Conservation (phyloP, 2,113 vertebrate genomes). For the Proterorhinus semilunaris region DNA sequence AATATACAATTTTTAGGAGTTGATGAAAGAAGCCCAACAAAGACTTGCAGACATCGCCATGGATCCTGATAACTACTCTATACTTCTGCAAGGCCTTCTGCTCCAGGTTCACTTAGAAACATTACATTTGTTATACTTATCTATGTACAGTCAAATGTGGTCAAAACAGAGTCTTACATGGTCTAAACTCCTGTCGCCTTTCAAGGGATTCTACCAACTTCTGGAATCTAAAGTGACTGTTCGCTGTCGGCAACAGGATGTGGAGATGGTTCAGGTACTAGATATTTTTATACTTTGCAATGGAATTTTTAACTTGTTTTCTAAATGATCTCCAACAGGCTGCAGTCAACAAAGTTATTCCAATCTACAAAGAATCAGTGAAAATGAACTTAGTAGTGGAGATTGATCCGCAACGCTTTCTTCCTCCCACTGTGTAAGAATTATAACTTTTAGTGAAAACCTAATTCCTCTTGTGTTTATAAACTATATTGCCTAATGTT, state of each 20-base stretch:
- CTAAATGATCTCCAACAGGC: constrained; percentile 62
- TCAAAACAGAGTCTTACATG: not conserved
- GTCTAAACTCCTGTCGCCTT: not conserved
- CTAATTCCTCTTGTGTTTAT: not conserved
- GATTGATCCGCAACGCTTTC: constrained; percentile 84
- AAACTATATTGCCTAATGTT: not conserved
- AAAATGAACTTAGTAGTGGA: constrained; percentile 84
- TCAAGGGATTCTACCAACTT: constrained; percentile 91
- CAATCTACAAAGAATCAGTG: constrained; percentile 85
- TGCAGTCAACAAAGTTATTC: constrained; percentile 85
- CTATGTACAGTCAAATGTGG: not conserved
- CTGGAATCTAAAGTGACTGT: constrained; percentile 86
- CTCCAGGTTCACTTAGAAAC: constrained; percentile 81
- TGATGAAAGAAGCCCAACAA: constrained; percentile 86
- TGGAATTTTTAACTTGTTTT: not conserved
- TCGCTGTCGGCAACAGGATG: constrained; percentile 88
- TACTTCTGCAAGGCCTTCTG: constrained; percentile 86
- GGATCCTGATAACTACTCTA: constrained; percentile 82
- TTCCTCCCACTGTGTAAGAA: constrained; percentile 87
- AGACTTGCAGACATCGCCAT: constrained; percentile 84
- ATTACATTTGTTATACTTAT: not conserved
- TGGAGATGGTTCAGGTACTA: constrained; percentile 87
- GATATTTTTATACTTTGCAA: not conserved
- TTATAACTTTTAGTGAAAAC: not conserved
- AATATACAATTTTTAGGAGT: constrained; percentile 75